Conservation (phyloP, 1,140 invertebrate species). For the Pachypeltis micranthus region DNA sequence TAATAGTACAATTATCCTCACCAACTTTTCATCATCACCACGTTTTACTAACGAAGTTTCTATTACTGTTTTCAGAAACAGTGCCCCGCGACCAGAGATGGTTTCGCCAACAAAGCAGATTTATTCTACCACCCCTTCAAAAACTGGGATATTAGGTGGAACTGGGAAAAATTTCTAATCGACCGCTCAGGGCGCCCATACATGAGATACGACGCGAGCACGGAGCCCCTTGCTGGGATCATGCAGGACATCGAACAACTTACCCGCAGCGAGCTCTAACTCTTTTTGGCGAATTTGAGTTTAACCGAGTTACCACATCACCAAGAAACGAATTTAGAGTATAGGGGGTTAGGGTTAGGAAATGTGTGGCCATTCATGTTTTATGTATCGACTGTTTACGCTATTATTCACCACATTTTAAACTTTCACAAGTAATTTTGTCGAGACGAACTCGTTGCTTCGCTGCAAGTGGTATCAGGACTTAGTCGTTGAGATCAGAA, state of each 20-base stretch:
- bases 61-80: constrained; percentile 28
- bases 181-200: constrained; percentile 37
- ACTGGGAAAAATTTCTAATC: constrained; percentile 49
- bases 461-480: too few species aligned
- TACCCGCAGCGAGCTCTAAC: not conserved
- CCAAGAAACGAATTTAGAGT: not conserved
- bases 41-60: too few species aligned
- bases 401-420: too few species aligned
- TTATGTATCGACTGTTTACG: too few species aligned
- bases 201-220: constrained; percentile 37
- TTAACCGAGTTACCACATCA: too few species aligned
- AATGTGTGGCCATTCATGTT: not conserved
- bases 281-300: too few species aligned
- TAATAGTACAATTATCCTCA: too few species aligned
- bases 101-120: constrained; percentile 30
- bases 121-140: constrained; percentile 37
- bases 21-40: too few species aligned
- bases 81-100: constrained; percentile 32
- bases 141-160: constrained; percentile 44
- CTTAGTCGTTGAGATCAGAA: too few species aligned
- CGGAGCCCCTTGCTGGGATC: constrained; percentile 26
- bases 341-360: not conserved
- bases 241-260: constrained; percentile 27
- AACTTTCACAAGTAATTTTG: too few species aligned
- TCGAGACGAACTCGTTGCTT: too few species aligned